These are phyloP conservation scores for Tridacna crocea DNA, from an alignment of 2,888 invertebrate genomes.

Conservation along the genomic window DNA sequence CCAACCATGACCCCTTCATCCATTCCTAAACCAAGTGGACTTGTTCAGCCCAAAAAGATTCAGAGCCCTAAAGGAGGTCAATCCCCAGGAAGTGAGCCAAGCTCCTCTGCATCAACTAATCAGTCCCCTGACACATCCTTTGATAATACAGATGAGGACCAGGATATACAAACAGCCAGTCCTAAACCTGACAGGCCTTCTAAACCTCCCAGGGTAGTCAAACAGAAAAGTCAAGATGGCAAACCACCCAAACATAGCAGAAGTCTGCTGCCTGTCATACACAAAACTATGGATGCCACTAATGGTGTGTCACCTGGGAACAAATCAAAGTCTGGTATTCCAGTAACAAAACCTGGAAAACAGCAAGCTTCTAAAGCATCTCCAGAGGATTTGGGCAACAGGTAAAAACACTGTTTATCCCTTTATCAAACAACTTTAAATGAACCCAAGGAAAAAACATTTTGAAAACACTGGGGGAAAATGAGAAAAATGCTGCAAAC, in stretches of 20 bases:
- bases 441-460: too few relatives aligned
- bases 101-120: slow-evolving; percentile 14
- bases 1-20: slow-evolving; percentile 38
- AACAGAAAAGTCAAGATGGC: slow-evolving; percentile 57
- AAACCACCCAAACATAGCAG: slow-evolving; percentile 55
- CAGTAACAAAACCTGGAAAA: slow-evolving; percentile 53
- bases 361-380: slow-evolving; percentile 60
- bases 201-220: slow-evolving; percentile 56
- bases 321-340: slow-evolving; percentile 53
- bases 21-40: slow-evolving; percentile 38
- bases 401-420: slow-evolving; percentile 14
- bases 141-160: slow-evolving; percentile 30
- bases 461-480: background rate
- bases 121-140: slow-evolving; percentile 35
- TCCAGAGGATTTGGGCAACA: slow-evolving; percentile 34
- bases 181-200: slow-evolving; percentile 58
- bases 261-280: slow-evolving; percentile 57
- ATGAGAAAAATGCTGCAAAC: background rate
- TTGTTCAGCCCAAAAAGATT: slow-evolving; percentile 54
- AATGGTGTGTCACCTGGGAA: slow-evolving; percentile 44
- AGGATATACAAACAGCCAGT: slow-evolving; percentile 8
- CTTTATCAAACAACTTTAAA: too few relatives aligned
- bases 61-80: slow-evolving; percentile 23
- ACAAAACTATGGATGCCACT: slow-evolving; percentile 54
- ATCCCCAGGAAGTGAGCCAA: slow-evolving; percentile 24